These are phyloP conservation scores for Germaria angustata DNA, from an alignment of 2,888 invertebrate species.

Conservation along the genomic window DNA sequence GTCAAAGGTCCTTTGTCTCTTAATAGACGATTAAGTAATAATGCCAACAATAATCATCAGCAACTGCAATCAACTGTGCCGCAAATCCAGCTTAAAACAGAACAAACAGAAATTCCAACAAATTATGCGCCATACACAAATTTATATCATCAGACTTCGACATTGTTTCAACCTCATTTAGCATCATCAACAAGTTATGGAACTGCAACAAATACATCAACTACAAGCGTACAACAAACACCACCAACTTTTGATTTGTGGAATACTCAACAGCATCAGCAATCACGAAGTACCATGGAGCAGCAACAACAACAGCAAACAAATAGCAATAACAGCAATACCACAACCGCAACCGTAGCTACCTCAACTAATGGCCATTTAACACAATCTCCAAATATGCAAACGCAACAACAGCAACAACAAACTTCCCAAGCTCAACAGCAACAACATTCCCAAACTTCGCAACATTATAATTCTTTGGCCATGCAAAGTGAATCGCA, in stretches of 20 bases:
- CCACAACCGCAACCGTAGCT: constrained; percentile 57
- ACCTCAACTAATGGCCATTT: constrained; percentile 56
- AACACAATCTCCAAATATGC: constrained; percentile 61
- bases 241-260: constrained; percentile 69
- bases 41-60: constrained; percentile 28
- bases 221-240: constrained; percentile 42
- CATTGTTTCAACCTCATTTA: constrained; percentile 72
- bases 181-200: constrained; percentile 41
- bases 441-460: constrained; percentile 65
- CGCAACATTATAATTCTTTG: constrained; percentile 73
- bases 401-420: constrained; percentile 65
- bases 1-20: constrained; percentile 39
- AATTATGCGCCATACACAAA: constrained; percentile 72
- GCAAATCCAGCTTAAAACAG: constrained; percentile 73
- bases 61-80: constrained; percentile 28
- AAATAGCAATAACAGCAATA: constrained; percentile 55
- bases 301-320: constrained; percentile 57
- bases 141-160: constrained; percentile 72
- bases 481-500: constrained; percentile 77
- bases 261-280: constrained; percentile 70
- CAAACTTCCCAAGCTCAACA: constrained; percentile 59
- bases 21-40: constrained; percentile 31
- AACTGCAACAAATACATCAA: constrained; percentile 38
- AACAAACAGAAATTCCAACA: constrained; percentile 71
- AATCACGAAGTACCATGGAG: constrained; percentile 63